These are phyloP conservation scores for Podocnemis expansa DNA, from an alignment of 2,113 vertebrate genomes.

Conservation along the genomic window DNA sequence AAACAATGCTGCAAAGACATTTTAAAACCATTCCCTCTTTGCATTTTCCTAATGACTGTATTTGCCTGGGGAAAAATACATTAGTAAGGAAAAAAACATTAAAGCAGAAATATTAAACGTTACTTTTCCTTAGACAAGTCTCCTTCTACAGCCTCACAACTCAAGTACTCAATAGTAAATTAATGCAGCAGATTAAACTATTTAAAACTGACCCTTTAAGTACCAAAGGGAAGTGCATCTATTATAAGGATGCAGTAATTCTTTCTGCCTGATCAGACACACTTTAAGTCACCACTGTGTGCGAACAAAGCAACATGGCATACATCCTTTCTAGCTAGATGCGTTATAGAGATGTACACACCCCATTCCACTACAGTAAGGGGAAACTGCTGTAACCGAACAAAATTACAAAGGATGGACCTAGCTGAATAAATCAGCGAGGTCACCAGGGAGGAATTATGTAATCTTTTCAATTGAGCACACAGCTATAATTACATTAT, in stretches of 20 bases:
- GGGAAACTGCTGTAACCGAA: not conserved
- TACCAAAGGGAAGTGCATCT: not conserved
- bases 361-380: accelerated
- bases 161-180: not conserved
- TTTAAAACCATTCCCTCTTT: not conserved
- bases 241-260: not conserved
- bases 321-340: not conserved
- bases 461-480: not conserved
- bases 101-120: not conserved
- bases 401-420: accelerated
- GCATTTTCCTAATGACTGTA: not conserved
- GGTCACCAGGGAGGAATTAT: not conserved
- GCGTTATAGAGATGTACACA: accelerated
- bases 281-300: not conserved
- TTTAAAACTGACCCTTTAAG: not conserved
- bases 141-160: not conserved
- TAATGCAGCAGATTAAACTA: not conserved
- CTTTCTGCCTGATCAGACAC: not conserved
- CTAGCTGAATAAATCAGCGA: accelerated
- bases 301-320: constrained; percentile 4
- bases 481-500: not conserved
- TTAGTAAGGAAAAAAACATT: not conserved
- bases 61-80: not conserved
- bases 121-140: not conserved
- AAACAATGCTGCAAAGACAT: not conserved